Conservation (phyloP, 2,888 invertebrate species). For the Cistogaster globosa region DNA sequence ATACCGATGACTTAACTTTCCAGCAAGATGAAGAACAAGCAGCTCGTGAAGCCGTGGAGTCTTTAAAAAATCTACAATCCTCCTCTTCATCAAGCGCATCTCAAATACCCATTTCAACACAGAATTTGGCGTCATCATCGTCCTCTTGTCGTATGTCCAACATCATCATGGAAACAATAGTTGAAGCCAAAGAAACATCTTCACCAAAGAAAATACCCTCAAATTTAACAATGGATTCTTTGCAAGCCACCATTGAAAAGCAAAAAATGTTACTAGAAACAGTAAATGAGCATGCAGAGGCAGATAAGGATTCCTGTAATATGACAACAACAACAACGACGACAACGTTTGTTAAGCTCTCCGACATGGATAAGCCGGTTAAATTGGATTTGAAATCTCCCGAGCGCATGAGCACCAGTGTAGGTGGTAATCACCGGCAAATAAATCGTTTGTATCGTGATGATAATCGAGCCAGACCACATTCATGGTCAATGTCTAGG, state of each 20-base stretch:
- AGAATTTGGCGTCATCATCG: constrained; percentile 72
- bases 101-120: constrained; percentile 71
- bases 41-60: constrained; percentile 73
- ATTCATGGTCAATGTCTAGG: constrained; percentile 85
- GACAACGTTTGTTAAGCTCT: constrained; percentile 88
- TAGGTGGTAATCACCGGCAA: constrained; percentile 80
- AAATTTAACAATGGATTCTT: constrained; percentile 80
- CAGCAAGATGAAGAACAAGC: constrained; percentile 82
- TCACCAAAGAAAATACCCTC: constrained; percentile 80
- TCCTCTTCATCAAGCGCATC: constrained; percentile 48
- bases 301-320: constrained; percentile 78
- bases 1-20: constrained; percentile 83
- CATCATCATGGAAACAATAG: constrained; percentile 82
- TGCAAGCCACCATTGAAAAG: constrained; percentile 81
- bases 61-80: constrained; percentile 69
- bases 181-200: constrained; percentile 82
- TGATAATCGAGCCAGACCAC: constrained; percentile 82
- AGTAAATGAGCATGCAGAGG: constrained; percentile 81
- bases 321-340: constrained; percentile 83
- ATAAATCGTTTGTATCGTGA: constrained; percentile 81
- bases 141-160: constrained; percentile 78
- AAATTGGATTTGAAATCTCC: constrained; percentile 84
- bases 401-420: constrained; percentile 81
- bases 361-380: constrained; percentile 89
- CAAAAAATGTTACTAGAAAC: constrained; percentile 82